Base-by-base conservation (phyloP, 1,140 invertebrate genomes). In the Formica selysi region DNA sequence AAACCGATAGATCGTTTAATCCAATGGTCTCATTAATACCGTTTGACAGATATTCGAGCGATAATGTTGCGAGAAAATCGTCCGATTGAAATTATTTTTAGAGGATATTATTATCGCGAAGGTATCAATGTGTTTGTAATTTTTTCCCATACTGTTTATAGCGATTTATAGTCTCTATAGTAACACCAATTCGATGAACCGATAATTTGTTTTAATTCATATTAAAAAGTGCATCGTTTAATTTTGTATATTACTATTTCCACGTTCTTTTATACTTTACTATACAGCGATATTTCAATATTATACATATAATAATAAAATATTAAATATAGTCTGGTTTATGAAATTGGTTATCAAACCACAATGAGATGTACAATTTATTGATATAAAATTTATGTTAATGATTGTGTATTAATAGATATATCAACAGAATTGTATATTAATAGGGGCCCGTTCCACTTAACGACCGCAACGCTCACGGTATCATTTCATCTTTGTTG, bases 1-100 rank as follows among this genome's bases (percentile, higher is more conserved):
- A 83, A 83, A 19, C 38, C 68, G 68, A 83, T 26, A 36, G 13
- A 1, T 71, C 36, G 22, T 16, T 70, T 71, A 59, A 41, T 71
- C 38, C 10, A 8, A 41, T 6, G 6, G 7, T 59, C 57, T 70
- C 22, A 16, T 80, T 71, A 59, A 80, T 29, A 26, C 11, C 8
- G 13, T 38, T 57, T 22, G 32, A 29, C 44, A 67, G 44, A 68
- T 19, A 29, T 57, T 54, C 13, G 48, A 51, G 13, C 19, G 22
- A 44, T 4, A 11, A 38, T 54, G 26, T 38, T 8, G n/a, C n/a
- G 32, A 26, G 3, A 44, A 41, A 22, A 8, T 51, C 19, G 3
- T 76, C 1, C 38, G 26, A 11, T 19, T 32, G 3, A 11, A 22
- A 48, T 78, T 78, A 78, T 32, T 76, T 76, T 78, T 44, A 22